phyloP scores from a whole-genome alignment of 2,113 vertebrate species.

The Sprattus sprattus region DNA sequence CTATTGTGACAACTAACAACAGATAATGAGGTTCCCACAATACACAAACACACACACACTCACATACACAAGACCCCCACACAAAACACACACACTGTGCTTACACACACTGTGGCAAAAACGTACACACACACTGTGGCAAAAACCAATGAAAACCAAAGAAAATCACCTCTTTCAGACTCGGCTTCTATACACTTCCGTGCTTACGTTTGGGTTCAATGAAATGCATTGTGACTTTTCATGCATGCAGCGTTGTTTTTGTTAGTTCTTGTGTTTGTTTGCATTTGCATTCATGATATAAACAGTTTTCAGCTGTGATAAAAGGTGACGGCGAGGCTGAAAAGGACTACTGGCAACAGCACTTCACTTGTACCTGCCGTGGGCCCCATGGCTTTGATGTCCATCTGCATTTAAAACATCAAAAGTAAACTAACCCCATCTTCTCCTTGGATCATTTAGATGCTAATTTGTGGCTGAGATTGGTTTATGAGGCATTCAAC shows the following conservation, averaged over 20 bases:
- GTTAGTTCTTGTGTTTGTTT: neutral
- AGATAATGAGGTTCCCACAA: conserved; percentile 73
- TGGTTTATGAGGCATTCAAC: conserved; percentile 56
- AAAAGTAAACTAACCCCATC: conserved; percentile 75
- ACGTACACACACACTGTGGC: neutral
- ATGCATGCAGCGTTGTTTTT: neutral
- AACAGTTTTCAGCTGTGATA: neutral
- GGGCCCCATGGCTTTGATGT: conserved; percentile 77
- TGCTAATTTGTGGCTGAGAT: conserved; percentile 68
- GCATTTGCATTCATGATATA: neutral
- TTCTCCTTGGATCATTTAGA: conserved; percentile 72
- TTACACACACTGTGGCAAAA: neutral
- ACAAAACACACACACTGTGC: conserved; percentile 23
- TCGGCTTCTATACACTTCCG: neutral
- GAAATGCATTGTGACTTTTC: neutral
- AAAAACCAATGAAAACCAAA: neutral
- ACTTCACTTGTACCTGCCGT: conserved; percentile 45
- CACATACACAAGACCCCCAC: conserved; percentile 27
- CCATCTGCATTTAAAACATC: conserved; percentile 80
- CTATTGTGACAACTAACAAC: conserved; percentile 86
- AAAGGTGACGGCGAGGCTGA: conserved; percentile 17
- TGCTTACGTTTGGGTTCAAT: neutral
- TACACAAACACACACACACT: neutral
- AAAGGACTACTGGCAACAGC: conserved; percentile 61
- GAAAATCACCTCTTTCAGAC: conserved; percentile 15